These are phyloP conservation scores for Psittacus erithacus DNA, from an alignment of 2,113 vertebrate species.

Conservation along the genomic window DNA sequence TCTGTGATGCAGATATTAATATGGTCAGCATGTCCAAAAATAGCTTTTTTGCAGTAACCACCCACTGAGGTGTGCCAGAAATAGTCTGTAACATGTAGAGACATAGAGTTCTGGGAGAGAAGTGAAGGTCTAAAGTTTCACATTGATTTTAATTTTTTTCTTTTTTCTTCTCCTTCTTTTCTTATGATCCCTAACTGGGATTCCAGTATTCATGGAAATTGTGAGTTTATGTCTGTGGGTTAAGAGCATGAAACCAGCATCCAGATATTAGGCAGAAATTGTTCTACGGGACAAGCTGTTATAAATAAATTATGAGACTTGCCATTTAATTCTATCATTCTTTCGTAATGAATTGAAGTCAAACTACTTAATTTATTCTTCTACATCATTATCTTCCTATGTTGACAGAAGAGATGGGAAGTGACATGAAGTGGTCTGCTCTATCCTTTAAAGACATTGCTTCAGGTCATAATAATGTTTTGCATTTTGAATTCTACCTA, in stretches of 20 bases:
- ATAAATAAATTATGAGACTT: not conserved
- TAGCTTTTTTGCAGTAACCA: accelerated
- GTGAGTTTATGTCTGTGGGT: not conserved
- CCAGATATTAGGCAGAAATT: not conserved
- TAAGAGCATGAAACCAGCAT: not conserved
- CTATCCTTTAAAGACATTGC: not conserved
- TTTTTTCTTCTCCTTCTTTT: not conserved
- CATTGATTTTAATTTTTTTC: not conserved
- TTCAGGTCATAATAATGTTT: not conserved
- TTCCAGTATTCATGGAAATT: not conserved
- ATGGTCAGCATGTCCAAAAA: not conserved
- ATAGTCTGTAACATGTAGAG: not conserved
- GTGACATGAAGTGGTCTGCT: not conserved
- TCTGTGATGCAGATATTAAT: not conserved
- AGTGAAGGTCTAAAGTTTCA: not conserved
- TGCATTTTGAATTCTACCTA: not conserved
- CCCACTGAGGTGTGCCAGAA: not conserved
- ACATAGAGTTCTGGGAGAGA: not conserved
- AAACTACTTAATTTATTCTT: not conserved
- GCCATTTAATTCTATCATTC: not conserved
- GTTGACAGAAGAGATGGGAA: not conserved
- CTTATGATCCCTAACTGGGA: not conserved
- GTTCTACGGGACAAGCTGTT: not conserved
- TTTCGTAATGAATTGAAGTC: not conserved
- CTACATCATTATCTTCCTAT: not conserved